Evolutionary conservation across 2,888 invertebrate species (phyloP), one percentile per base, ranked within the genome.

Genomic region (Graphium colonna): DNA sequence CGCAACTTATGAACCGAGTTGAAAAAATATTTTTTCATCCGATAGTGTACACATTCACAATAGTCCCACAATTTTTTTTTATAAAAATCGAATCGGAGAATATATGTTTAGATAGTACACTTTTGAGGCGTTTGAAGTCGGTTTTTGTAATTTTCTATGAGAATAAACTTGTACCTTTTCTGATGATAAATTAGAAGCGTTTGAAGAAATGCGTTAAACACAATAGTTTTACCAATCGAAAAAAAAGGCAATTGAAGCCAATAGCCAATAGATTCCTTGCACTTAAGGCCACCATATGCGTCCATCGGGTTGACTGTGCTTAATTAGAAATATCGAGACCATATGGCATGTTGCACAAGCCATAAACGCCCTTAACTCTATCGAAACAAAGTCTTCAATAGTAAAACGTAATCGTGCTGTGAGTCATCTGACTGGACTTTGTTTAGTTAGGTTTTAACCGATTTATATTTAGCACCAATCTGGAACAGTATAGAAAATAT

Each of bases 251-350:
- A 57, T 56, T 56, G 49, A 43, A 40, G 55, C 4, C 60, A 62
- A 63, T 62, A 40, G 55, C 4, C 60, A 62, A 63, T 62, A 58
- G 60, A 56, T 58, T 55, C 50, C 53, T 53, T 60, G 55, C 53
- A 46, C 47, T 43, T 46, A 38, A 36, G 47, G 39, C 38, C 48
- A 41, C 60, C 65, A 64, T 61, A 65, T 64, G 63, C 51, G 40
- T 58, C 58, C 55, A 57, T 61, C 53, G 55, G 55, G 45, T 51
- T 40, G 39, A 49, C 52, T 42, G 52, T 47, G 51, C 48, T 41
- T 58, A 58, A 60, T 60, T 56, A 56, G 49, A 45, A 36, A 45
- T 49, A 39, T 43, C 33, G 33, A 31, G 42, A 48, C 60, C 61
- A 61, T 61, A 59, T 61, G 61, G 57, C 36, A 40, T 10, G 5